A percentile compares a stretch with the other conserved stretches of the same genome.
Conservation (phyloP, 2,797 vertebrate species). For the Podargus strigoides region DNA sequence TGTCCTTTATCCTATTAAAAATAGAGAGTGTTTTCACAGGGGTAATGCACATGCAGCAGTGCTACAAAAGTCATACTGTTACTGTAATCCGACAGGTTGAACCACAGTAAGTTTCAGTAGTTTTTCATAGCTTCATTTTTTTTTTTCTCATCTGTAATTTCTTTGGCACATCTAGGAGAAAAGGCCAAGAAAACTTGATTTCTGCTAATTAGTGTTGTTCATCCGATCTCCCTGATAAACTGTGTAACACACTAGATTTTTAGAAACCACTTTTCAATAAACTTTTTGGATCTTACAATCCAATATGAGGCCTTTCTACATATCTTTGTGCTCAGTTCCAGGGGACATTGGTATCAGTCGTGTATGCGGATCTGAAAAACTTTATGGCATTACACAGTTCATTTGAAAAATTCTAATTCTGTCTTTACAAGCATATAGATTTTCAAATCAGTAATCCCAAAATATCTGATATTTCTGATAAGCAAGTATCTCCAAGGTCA, state of each 20-base stretch:
- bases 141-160: neutral
- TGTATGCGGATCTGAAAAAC: neutral
- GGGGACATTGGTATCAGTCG: neutral
- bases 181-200: neutral
- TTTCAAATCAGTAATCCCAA: neutral
- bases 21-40: neutral
- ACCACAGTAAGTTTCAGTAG: neutral
- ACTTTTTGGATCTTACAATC: neutral
- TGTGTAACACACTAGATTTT: neutral
- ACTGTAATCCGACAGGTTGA: neutral
- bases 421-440: neutral
- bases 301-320: neutral
- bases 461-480: neutral
- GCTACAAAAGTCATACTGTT: neutral
- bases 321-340: neutral
- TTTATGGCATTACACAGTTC: neutral
- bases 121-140: neutral
- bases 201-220: neutral
- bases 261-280: neutral
- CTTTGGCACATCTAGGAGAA: neutral
- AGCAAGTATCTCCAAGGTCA: neutral
- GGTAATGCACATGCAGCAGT: neutral
- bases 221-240: neutral
- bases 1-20: neutral
- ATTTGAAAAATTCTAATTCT: neutral